Percentiles rank a stretch among this genome's conserved stretches.
Evolutionary conservation across 2,888 invertebrate genomes (phyloP).

Genomic region (Arrhopalites spinosus): DNA sequence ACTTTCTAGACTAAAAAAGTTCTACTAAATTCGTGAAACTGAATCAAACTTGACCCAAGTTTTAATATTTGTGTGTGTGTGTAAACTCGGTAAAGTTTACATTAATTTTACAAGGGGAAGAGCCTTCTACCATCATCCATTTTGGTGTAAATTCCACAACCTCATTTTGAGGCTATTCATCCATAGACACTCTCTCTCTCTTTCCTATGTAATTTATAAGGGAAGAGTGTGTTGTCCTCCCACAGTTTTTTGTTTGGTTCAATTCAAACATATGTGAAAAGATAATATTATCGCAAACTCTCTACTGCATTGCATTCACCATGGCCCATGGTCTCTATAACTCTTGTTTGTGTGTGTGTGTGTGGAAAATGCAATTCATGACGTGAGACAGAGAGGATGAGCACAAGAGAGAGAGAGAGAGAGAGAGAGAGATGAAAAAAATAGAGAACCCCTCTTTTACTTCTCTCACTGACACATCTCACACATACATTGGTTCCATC

Average conservation of each 20-base stretch:
- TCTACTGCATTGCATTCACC: neutral
- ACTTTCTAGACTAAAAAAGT: no score
- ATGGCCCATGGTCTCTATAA: neutral
- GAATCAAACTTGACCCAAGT: no score
- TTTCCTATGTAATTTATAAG: no score
- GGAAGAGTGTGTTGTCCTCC: no score
- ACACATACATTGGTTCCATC: neutral
- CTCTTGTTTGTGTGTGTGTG: neutral
- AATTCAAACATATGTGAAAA: slow-evolving; percentile 19
- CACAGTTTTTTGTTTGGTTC: neutral
- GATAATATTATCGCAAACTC: slow-evolving; percentile 21
- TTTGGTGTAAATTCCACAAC: neutral
- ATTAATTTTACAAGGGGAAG: no score
- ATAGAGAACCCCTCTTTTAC: neutral
- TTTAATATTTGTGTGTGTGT: no score
- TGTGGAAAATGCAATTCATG: neutral
- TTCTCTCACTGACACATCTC: neutral
- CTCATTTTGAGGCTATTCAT: neutral
- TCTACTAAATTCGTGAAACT: no score
- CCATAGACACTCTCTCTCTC: neutral
- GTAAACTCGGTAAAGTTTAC: no score
- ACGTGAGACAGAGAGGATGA: slow-evolving; percentile 2
- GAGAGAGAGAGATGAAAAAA: neutral
- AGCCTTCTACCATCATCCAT: no score
- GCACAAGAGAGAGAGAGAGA: neutral